These are phyloP conservation scores for Lasioglossum lativentre DNA, from an alignment of 2,888 invertebrate genomes.

Conservation along the genomic window DNA sequence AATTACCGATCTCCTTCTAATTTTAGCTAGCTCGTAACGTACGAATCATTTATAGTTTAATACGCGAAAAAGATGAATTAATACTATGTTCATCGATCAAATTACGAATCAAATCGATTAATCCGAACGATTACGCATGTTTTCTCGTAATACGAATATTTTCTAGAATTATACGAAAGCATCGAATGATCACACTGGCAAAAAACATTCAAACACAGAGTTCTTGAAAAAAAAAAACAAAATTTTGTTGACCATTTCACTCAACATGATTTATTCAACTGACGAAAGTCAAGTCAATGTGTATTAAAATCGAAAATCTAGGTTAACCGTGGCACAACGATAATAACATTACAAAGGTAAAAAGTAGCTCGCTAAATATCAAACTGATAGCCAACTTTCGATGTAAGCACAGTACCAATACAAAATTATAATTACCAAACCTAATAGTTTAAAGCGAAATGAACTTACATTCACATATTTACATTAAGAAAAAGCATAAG, in stretches of 20 bases:
- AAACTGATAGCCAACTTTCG: background rate
- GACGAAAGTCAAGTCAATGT: slow-evolving; percentile 33
- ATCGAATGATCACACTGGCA: background rate
- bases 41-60: background rate
- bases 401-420: background rate
- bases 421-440: background rate
- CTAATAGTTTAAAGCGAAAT: slow-evolving; percentile 20
- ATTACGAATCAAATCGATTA: slow-evolving; percentile 26
- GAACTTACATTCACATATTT: slow-evolving; percentile 82
- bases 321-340: slow-evolving; percentile 59
- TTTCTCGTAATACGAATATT: slow-evolving; percentile 8
- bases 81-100: slow-evolving; percentile 14
- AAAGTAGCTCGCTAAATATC: background rate
- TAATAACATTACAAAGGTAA: slow-evolving; percentile 13
- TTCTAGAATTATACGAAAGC: background rate
- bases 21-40: background rate
- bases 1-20: background rate
- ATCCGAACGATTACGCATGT: slow-evolving; percentile 28
- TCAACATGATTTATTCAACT: slow-evolving; percentile 16
- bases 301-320: slow-evolving; percentile 41
- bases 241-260: slow-evolving; percentile 10
- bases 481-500: slow-evolving; percentile 73
- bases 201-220: slow-evolving; percentile 12
- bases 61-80: slow-evolving; percentile 9
- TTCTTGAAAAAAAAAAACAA: slow-evolving; percentile 5